Percentiles rank a stretch among this genome's conserved stretches.
phyloP scores from a whole-genome alignment of 2,888 invertebrate species.

The Griposia aprilina region DNA sequence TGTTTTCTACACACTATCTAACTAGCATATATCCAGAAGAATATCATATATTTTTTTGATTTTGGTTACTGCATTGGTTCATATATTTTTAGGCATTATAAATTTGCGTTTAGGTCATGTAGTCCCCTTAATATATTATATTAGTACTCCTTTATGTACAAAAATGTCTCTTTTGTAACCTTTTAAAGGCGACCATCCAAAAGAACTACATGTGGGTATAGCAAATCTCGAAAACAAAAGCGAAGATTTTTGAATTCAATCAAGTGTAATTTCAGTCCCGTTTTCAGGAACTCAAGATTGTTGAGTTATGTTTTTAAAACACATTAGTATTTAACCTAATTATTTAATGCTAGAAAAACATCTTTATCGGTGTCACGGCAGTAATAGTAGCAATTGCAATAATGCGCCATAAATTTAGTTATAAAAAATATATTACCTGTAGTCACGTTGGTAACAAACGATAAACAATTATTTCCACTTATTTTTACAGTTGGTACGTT shows the following conservation, averaged over 20 bases:
- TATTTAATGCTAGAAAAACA: slow-evolving; percentile 31
- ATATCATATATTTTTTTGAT: too few relatives aligned
- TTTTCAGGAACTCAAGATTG: not conserved
- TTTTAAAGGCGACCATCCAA: not conserved
- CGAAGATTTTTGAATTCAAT: not conserved
- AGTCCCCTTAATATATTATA: too few relatives aligned
- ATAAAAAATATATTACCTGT: not conserved
- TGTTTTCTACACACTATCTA: too few relatives aligned
- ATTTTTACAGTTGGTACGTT: not conserved
- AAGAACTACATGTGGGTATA: not conserved
- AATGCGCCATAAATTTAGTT: slow-evolving; percentile 26
- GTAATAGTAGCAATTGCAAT: slow-evolving; percentile 40
- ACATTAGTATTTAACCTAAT: slow-evolving; percentile 4
- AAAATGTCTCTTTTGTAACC: too few relatives aligned
- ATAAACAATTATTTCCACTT: slow-evolving; percentile 53
- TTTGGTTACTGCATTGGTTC: too few relatives aligned
- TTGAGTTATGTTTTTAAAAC: slow-evolving; percentile 2
- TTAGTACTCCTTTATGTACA: too few relatives aligned
- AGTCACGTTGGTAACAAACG: slow-evolving; percentile 42
- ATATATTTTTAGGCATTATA: too few relatives aligned
- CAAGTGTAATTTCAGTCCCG: not conserved
- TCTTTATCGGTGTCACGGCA: slow-evolving; percentile 44
- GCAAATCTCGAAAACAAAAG: not conserved
- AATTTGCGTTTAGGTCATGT: too few relatives aligned
- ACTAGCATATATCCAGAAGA: too few relatives aligned